Percentiles rank a stretch among this genome's conserved stretches.
Evolutionary conservation across 1,140 invertebrate species (phyloP).

Genomic region (Antheraea mylitta): DNA sequence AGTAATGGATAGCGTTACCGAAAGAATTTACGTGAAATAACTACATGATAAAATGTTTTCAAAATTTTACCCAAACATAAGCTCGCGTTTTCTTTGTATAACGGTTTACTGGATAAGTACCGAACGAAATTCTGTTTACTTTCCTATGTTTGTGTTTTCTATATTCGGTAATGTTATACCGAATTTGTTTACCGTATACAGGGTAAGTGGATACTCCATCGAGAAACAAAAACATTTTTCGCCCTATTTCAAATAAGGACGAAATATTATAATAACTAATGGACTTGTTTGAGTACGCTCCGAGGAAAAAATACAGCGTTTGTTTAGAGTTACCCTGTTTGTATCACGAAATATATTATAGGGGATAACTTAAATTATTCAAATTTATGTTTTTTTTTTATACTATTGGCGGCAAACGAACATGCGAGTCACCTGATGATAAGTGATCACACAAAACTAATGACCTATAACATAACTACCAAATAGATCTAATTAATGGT

Average conservation of each 20-base stretch:
- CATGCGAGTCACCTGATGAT: too few relatives aligned
- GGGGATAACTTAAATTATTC: too few relatives aligned
- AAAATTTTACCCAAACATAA: background rate
- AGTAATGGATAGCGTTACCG: slow-evolving; percentile 23
- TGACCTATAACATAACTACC: too few relatives aligned
- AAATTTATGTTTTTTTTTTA: too few relatives aligned
- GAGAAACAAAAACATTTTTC: background rate
- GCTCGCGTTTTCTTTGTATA: background rate
- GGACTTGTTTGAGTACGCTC: background rate
- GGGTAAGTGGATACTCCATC: slow-evolving; percentile 1
- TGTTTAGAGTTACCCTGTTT: background rate
- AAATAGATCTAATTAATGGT: too few relatives aligned
- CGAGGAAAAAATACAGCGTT: background rate
- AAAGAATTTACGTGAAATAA: slow-evolving; percentile 16
- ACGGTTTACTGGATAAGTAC: background rate
- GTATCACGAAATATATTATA: background rate
- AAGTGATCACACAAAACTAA: too few relatives aligned
- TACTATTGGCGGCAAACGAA: too few relatives aligned
- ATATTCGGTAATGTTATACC: slow-evolving; percentile 1
- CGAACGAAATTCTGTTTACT: background rate
- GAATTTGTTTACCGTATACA: background rate
- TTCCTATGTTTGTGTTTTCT: slow-evolving; percentile 1
- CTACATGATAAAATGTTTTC: background rate
- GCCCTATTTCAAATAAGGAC: background rate
- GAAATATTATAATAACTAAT: slow-evolving; percentile 4